These are phyloP conservation scores for Pontoporia blainvillei DNA, from an alignment of 2,113 vertebrate species.

Conservation along the genomic window DNA sequence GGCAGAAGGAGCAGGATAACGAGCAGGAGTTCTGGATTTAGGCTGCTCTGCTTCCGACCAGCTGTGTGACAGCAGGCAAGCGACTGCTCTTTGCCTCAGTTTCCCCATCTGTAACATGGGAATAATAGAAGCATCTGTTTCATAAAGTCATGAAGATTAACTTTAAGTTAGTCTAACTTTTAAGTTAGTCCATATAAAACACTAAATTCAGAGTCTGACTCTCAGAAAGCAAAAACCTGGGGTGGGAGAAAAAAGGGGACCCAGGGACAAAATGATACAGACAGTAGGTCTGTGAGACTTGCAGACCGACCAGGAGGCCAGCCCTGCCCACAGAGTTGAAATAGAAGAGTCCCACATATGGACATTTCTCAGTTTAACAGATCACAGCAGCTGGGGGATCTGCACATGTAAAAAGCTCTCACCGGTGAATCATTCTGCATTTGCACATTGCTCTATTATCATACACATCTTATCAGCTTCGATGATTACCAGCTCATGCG, in stretches of 20 bases:
- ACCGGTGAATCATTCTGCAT: neutral
- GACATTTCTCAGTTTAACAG: neutral
- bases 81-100: neutral
- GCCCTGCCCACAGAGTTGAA: neutral
- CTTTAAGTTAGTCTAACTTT: no score
- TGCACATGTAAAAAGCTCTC: neutral
- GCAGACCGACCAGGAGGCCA: neutral
- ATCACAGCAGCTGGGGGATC: neutral
- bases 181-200: neutral
- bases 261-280: neutral
- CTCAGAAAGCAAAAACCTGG: neutral
- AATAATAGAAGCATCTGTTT: neutral
- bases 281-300: neutral
- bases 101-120: neutral
- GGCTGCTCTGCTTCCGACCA: neutral
- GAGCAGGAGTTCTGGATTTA: neutral
- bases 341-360: neutral
- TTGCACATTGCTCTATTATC: neutral
- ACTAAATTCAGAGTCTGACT: neutral
- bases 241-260: neutral
- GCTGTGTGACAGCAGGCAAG: neutral
- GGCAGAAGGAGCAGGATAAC: neutral
- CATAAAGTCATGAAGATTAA: neutral
- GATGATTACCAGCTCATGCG: neutral
- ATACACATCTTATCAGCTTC: neutral